Evolutionary conservation across 2,888 invertebrate species (phyloP), one percentile per base, ranked within the genome.

Genomic region (Beris morrisii): DNA sequence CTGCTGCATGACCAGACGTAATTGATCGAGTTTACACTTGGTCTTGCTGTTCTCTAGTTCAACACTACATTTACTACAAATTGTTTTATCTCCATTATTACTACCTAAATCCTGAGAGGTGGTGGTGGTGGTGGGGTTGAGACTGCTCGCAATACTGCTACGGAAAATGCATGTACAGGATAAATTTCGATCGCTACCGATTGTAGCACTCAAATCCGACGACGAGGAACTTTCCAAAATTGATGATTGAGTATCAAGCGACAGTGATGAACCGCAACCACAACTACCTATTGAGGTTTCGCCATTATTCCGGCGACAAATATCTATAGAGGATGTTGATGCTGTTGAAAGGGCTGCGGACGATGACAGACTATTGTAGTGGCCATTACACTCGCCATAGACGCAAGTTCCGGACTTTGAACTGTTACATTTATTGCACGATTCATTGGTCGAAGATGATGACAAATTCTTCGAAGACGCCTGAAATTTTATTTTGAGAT

Each of bases 1-100:
- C 79, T 95, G 93, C 73, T 93, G 93, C 92, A 96, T 92, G 67
- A 95, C 92, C 72, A 92, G 85, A 72, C 94, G 88, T 64, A 95
- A 83, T 71, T 92, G 92, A 75, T 93, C 91, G 79, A 95, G 86
- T 80, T 95, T 95, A 72, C 91, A 90, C 74, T 92, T 89, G 6
- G 92, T 90, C 73, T 90, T 90, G 72, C 87, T 86, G 77, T 92
- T 91, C 71, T 91, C 90, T 76, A 87, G 81, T 57, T 88, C 88
- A 66, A 86, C 79, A 15, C 74, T 72, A 73, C 83, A 88, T 81
- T 78, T 84, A 44, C 75, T 74, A 71, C 81, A 80, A 71, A 76
- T 76, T 67, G 74, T 73, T 50, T 56, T 59, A 43, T 66, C 56
- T 44, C 43, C 59, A 22, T 22, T 31, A 13, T n/a, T 45, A 13